Base-by-base conservation (phyloP, 2,797 vertebrate genomes). In the Hephaestus fuliginosus region DNA sequence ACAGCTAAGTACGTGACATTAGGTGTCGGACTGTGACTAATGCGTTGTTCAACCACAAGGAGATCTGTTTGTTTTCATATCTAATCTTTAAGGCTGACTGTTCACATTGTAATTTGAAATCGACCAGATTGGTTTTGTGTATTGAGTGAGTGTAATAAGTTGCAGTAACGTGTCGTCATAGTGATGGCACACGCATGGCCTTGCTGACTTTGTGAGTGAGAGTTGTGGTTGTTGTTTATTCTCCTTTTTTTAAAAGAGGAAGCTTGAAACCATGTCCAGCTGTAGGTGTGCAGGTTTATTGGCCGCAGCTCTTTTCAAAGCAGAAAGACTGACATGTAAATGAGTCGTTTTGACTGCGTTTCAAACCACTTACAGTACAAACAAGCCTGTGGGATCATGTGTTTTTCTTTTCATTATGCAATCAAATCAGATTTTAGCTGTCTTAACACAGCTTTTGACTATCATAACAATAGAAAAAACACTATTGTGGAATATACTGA, bases 111-210 rank as follows among this genome's bases (percentile, higher is more conserved):
- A 58, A 82, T 76, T 70, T 44, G 43, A 65, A 80, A 57, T 14
- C 64, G 36, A 76, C 62, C 67, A 79, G 64, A 80, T 70, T 70
- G 78, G 15, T 33, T 70, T 69, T 81, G 61, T 86, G 68, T 83
- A 49, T 77, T 88, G 62, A 78, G 41, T 33, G 22, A 61, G 41
- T 62, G 30, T 66, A 76, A 71, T 80, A 58, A 69, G 41, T 78
- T 78, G 57, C 17, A 65, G n/a, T 58, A 66, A 49, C 72, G 14
- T 80, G 79, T 81, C 13, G n/a, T 68, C 77, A 64, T 74, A 75
- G 81, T 2, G 56, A 82, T 53, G 25, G 62, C 51, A 60, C 33
- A 71, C 39, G 66, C 46, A 64, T 17, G 4, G 4, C 18, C 11
- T 56, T 22, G 39, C 7, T 28, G 30, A 33, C 30, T 33, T 17